Percentiles rank a stretch among this genome's conserved stretches.
These are phyloP conservation scores for Pantherophis alleghaniensis DNA, from an alignment of 2,797 vertebrate species.

Conservation along the genomic window DNA sequence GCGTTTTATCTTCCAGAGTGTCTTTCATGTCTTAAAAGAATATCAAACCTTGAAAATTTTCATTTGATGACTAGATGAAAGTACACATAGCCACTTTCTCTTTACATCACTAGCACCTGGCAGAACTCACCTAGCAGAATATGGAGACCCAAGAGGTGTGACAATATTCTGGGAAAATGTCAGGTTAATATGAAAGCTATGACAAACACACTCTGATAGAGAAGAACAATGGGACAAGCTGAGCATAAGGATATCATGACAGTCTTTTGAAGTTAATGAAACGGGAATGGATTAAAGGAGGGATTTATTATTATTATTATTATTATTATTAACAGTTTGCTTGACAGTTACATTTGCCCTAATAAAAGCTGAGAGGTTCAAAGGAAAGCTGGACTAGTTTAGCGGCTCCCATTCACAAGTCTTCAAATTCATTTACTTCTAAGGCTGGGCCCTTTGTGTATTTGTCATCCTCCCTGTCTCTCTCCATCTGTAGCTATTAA, in stretches of 20 bases:
- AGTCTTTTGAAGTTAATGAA: not conserved
- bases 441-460: not conserved
- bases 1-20: fast-evolving
- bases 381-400: not conserved
- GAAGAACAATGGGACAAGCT: not conserved
- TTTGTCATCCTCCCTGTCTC: not conserved
- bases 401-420: constrained; percentile 13
- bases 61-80: not conserved
- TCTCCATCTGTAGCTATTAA: not conserved
- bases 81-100: not conserved
- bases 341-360: not conserved
- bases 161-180: not conserved
- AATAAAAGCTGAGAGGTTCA: not conserved
- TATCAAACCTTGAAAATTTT: constrained; percentile 3
- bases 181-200: not conserved
- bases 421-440: not conserved
- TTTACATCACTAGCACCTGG: not conserved
- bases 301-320: not conserved
- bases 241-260: not conserved
- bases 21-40: not conserved
- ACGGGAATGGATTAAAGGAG: not conserved
- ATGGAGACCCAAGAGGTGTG: fast-evolving
- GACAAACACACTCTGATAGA: not conserved
- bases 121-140: not conserved
- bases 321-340: not conserved